Conservation (phyloP, 2,797 vertebrate genomes). For the Spinibarbus caldwelli region DNA sequence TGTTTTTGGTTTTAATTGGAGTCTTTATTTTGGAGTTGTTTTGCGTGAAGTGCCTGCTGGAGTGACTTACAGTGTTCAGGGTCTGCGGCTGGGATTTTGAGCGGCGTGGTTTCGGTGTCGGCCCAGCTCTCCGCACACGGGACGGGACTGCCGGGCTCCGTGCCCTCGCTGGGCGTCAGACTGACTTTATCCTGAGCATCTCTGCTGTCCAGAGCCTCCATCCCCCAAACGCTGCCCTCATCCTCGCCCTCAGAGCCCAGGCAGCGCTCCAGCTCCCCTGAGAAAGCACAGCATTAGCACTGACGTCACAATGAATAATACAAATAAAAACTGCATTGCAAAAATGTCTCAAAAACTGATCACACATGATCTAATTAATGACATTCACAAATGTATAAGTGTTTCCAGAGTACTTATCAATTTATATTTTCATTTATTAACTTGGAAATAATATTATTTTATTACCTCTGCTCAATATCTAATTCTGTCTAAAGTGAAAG, state of each 20-base stretch:
- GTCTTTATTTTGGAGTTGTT: neutral
- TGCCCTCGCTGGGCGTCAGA: constrained; percentile 77
- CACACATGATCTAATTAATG: neutral
- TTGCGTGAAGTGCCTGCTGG: too few relatives aligned
- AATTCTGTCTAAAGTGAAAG: neutral
- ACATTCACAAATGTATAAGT: neutral
- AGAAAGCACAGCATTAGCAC: neutral
- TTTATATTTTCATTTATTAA: too few relatives aligned
- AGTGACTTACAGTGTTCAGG: neutral
- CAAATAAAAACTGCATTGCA: neutral
- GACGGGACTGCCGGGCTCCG: constrained; percentile 66
- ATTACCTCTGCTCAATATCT: neutral
- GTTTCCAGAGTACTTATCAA: too few relatives aligned
- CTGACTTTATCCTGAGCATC: constrained; percentile 78
- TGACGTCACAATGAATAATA: neutral
- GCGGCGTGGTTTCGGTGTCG: constrained; percentile 51
- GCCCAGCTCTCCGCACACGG: constrained; percentile 66
- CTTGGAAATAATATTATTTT: too few relatives aligned
- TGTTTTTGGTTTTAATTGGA: neutral
- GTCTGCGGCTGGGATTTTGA: constrained; percentile 40
- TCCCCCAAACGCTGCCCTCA: constrained; percentile 77
- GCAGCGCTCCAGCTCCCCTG: constrained; percentile 74
- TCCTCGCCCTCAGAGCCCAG: constrained; percentile 82
- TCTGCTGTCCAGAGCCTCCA: constrained; percentile 76
- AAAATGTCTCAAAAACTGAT: neutral